These are phyloP conservation scores for Penaeus indicus DNA, from an alignment of 1,140 invertebrate genomes.

Conservation along the genomic window DNA sequence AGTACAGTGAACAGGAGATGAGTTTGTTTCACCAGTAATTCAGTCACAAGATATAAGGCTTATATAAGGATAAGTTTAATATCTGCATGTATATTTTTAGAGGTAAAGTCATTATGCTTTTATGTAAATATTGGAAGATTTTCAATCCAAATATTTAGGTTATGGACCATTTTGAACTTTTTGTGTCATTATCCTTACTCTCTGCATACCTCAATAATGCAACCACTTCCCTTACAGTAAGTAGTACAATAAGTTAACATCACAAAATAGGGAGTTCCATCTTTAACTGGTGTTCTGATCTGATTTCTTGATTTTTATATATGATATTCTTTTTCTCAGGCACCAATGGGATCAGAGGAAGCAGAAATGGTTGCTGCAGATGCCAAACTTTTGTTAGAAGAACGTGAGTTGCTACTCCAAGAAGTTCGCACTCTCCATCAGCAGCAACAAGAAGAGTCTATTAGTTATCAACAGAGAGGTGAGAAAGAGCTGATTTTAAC, in stretches of 20 bases:
- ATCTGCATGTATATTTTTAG: too few relatives aligned
- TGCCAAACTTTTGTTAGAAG: conserved; percentile 47
- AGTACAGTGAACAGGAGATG: too few relatives aligned
- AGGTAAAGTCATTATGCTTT: too few relatives aligned
- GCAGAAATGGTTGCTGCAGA: conserved; percentile 55
- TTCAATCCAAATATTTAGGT: too few relatives aligned
- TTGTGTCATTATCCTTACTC: too few relatives aligned
- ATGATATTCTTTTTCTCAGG: conserved; percentile 13
- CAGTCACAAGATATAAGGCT: too few relatives aligned
- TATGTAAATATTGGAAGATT: too few relatives aligned
- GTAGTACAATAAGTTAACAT: neutral
- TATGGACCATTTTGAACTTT: too few relatives aligned
- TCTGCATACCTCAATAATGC: too few relatives aligned
- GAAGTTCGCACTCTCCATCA: conserved; percentile 37
- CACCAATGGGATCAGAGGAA: conserved; percentile 48
- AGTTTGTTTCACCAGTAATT: too few relatives aligned
- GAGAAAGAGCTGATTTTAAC: neutral
- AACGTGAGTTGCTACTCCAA: conserved; percentile 44
- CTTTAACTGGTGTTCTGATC: neutral
- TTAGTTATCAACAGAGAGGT: conserved; percentile 32
- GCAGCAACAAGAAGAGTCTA: conserved; percentile 33
- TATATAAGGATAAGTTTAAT: too few relatives aligned
- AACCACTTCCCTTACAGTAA: too few relatives aligned
- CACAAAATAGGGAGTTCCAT: neutral
- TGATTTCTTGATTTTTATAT: neutral